Base-by-base conservation (phyloP, 2,113 vertebrate genomes). In the Mormyrus iriodes region DNA sequence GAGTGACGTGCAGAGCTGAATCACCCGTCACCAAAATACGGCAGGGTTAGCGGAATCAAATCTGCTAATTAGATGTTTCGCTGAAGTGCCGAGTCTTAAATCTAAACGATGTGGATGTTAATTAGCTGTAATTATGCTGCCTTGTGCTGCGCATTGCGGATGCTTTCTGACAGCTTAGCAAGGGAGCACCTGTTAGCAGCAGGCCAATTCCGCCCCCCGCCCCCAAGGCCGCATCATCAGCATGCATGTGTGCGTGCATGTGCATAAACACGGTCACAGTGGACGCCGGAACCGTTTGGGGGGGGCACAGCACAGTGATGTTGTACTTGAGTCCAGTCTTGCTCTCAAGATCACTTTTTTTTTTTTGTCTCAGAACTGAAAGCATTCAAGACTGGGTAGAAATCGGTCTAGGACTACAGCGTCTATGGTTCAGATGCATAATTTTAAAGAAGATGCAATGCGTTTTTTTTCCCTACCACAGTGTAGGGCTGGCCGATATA, bases 171-270 rank as follows among this genome's bases (percentile, higher is more conserved):
- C 51, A 51, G 52, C 87, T 15, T 44, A 35, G 27, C 27, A 19
- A 35, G 42, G 21, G 53, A 85, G 58, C 90, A 90, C 90, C 90
- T 90, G 90, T 90, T 88, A 85, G 86, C 49, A 52, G 79, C n/a
- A 27, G 76, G 76, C 52, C 35, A 35, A n/a, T 55, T 48, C 88
- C 24, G 31, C 83, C 85, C 35, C 84, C 83, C 84, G 7, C 46
- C 86, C 86, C 86, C 86, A 82, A 13, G 10, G n/a, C n/a, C n/a
- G 9, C 61, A 13, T 69, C 61, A 69, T 69, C n/a, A 69, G 61
- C 61, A 69, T 69, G 53, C n/a, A n/a, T n/a, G n/a, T n/a, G n/a
- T n/a, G n/a, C 21, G n/a, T 13, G 27, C 42, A 65, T 55, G 65
- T 19, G 69, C 35, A 61, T 15, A 15, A 46, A 87, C 51, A 87